A percentile compares a stretch with the other conserved stretches of the same genome.
phyloP scores from a whole-genome alignment of 2,113 vertebrate genomes.

The Synchiropus splendidus region DNA sequence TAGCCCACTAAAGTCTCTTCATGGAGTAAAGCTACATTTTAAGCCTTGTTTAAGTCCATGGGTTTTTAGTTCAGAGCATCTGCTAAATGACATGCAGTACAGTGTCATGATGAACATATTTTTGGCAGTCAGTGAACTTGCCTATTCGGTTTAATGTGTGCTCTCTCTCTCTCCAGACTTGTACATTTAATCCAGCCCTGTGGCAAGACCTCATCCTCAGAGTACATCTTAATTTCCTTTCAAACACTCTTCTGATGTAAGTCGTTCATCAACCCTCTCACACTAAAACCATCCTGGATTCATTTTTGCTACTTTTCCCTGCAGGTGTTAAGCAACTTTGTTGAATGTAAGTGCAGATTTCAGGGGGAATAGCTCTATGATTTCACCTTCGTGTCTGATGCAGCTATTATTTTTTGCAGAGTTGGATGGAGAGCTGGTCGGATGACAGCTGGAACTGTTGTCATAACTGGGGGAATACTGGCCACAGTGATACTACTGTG shows the following conservation, averaged over 20 bases:
- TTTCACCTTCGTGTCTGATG: too few relatives aligned
- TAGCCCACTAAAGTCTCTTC: too few relatives aligned
- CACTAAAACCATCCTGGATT: too few relatives aligned
- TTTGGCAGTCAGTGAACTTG: too few relatives aligned
- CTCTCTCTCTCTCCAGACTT: too few relatives aligned
- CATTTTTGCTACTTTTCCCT: conserved; percentile 10
- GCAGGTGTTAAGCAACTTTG: conserved; percentile 56
- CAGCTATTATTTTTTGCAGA: conserved; percentile 53
- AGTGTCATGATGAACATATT: too few relatives aligned
- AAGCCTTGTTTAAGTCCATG: too few relatives aligned
- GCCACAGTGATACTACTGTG: conserved; percentile 96
- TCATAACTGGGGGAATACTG: conserved; percentile 99
- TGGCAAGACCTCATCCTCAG: conserved; percentile 19
- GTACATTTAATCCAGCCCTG: neutral
- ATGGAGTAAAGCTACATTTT: too few relatives aligned
- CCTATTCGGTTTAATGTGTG: too few relatives aligned
- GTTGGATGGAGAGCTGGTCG: conserved; percentile 97
- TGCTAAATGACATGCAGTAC: too few relatives aligned
- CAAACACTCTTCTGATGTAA: conserved; percentile 58
- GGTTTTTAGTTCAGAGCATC: too few relatives aligned
- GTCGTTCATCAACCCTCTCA: conserved; percentile 7
- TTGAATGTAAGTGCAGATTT: conserved; percentile 42
- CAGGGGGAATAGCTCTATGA: too few relatives aligned
- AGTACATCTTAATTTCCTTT: conserved; percentile 7
- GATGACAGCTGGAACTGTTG: conserved; percentile 99